Evolutionary conservation across 2,797 vertebrate species (phyloP).

Genomic region (Molothrus ater): DNA sequence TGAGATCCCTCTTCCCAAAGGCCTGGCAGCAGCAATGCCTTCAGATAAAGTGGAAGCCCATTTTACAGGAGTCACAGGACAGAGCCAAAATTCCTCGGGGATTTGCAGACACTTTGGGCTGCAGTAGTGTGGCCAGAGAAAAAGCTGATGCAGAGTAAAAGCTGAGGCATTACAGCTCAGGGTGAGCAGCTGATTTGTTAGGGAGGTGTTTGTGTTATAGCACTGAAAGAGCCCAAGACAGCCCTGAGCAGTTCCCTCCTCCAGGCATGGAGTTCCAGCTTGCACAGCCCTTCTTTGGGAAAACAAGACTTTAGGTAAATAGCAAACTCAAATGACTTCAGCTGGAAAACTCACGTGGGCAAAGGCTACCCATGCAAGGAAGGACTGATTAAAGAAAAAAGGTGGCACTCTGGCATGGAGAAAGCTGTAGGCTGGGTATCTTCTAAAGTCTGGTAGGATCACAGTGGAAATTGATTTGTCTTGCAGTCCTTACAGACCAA

Average conservation of each 20-base stretch:
- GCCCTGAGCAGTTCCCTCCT: neutral
- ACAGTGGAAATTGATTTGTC: neutral
- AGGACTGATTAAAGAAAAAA: neutral
- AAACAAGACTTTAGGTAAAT: neutral
- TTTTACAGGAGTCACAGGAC: neutral
- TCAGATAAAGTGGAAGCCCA: neutral
- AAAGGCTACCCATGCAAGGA: neutral
- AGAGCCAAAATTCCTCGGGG: neutral
- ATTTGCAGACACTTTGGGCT: constrained; percentile 4
- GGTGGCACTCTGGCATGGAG: neutral
- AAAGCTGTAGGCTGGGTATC: neutral
- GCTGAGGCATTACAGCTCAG: constrained; percentile 12
- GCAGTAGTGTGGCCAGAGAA: neutral
- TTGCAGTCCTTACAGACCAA: neutral
- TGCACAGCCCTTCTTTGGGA: neutral
- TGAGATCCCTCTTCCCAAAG: neutral
- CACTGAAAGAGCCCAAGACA: neutral
- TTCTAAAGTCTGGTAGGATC: neutral
- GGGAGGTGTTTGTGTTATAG: neutral
- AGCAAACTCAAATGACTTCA: neutral
- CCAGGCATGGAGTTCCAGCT: neutral
- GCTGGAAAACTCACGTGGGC: neutral
- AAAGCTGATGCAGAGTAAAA: neutral
- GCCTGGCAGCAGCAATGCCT: neutral
- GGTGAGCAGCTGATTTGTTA: neutral